Evolutionary conservation across 2,888 invertebrate species (phyloP), one percentile per base, ranked within the genome.

Genomic region (Odontocerum albicorne): DNA sequence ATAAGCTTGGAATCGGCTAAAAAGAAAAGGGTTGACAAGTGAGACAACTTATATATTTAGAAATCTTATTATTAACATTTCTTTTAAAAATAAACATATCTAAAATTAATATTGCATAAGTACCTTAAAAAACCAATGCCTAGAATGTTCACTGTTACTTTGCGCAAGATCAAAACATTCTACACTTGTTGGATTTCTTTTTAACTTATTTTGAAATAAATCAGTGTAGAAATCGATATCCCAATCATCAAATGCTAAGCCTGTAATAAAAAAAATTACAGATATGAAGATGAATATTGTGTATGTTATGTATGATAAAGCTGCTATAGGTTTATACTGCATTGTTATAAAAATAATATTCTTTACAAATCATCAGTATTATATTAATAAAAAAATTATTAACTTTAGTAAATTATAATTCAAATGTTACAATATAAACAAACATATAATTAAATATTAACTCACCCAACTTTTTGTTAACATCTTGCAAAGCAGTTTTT

Each of bases 121-220:
- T 69, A 78, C 78, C 75, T 92, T 92, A 73, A 98, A 98, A 76
- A 98, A 98, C 98, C 98, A 98, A 79, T 99, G 98, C 3, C 98
- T 83, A 58, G 96, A 96, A 72, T 99, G 98, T 70, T 99, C 98
- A 71, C 96, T 96, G 70, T 97, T 97, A 21, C 95, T 95, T 72
- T 99, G 98, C 2, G 98, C 98, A 63, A 98, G 83, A 77, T 98
- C 98, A 75, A 98, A 97, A 65, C 96, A 87, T 70, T 99, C 98
- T 0, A 98, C 96, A 68, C 92, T 96, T 0, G 97, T 97, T 15
- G 98, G 98, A 74, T 98, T 92, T 49, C 96, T 81, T 65, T 89
- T 87, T 16, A 96, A 72, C 63, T 89, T 85, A 59, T 89, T 83
- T 57, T 82, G 80, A 74, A 97, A 97, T 55, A 97, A 73, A 66